Percentiles rank a stretch among this genome's conserved stretches.
Conservation (phyloP, 1,140 invertebrate species). For the Aphelinus atriplicis region DNA sequence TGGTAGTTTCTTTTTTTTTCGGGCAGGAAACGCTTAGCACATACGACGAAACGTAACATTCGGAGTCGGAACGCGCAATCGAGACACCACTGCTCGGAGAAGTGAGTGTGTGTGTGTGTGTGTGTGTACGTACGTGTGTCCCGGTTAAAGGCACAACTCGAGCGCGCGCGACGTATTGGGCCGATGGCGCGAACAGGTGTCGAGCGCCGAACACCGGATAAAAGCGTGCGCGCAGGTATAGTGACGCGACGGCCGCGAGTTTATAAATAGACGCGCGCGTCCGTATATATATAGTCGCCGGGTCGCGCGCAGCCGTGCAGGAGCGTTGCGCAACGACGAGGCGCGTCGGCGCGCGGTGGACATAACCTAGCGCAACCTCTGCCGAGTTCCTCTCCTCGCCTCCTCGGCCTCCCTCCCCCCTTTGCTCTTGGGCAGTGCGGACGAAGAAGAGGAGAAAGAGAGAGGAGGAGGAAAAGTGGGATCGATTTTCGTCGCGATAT, state of each 20-base stretch:
- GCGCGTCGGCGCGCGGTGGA: constrained; percentile 2
- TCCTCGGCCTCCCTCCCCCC: neutral
- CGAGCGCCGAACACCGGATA: too few relatives aligned
- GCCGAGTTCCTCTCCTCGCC: neutral
- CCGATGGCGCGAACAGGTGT: too few relatives aligned
- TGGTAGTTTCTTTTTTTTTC: neutral
- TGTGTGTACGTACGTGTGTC: too few relatives aligned
- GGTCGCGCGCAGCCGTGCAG: too few relatives aligned
- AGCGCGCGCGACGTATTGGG: too few relatives aligned
- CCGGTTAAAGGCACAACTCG: too few relatives aligned
- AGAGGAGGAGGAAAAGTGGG: constrained; percentile 21
- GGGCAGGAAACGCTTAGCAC: too few relatives aligned
- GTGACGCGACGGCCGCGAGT: neutral
- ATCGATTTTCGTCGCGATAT: constrained; percentile 32
- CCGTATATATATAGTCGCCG: too few relatives aligned
- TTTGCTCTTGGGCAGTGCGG: neutral
- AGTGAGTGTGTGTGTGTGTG: too few relatives aligned
- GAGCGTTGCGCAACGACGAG: neutral
- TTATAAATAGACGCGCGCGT: neutral
- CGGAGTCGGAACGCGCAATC: too few relatives aligned
- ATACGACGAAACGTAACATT: too few relatives aligned
- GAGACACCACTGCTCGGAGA: too few relatives aligned
- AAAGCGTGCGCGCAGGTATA: neutral
- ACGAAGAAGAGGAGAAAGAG: neutral
- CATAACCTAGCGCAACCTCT: constrained; percentile 35